A percentile compares a stretch with the other conserved stretches of the same genome.
Conservation (phyloP, 2,797 vertebrate genomes). For the Cygnus olor region DNA sequence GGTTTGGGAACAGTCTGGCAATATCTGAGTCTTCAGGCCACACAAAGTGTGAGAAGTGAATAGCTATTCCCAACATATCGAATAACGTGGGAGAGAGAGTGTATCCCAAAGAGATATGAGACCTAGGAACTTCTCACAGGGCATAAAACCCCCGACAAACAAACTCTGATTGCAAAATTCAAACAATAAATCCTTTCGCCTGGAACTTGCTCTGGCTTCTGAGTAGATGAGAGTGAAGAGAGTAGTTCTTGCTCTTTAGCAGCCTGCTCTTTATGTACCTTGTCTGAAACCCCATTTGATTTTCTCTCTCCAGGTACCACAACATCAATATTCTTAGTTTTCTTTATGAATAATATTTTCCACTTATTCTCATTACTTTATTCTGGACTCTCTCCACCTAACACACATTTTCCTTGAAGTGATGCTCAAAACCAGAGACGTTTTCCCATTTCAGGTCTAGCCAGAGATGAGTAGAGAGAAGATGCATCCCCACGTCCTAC, state of each 20-base stretch:
- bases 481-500: not conserved
- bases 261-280: not conserved
- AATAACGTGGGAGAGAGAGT: not conserved
- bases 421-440: not conserved
- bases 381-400: not conserved
- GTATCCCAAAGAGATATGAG: not conserved
- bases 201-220: not conserved
- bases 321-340: not conserved
- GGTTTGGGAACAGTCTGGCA: not conserved
- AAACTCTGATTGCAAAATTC: not conserved
- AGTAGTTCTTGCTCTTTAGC: not conserved
- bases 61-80: not conserved
- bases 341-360: not conserved
- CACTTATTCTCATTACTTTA: not conserved
- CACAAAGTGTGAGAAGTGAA: not conserved
- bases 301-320: not conserved
- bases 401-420: not conserved
- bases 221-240: not conserved
- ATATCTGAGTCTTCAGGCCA: not conserved
- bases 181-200: not conserved
- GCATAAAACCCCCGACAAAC: not conserved
- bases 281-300: not conserved
- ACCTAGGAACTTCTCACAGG: not conserved
- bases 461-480: not conserved
- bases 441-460: not conserved